A percentile compares a stretch with the other conserved stretches of the same genome.
Evolutionary conservation across 2,888 invertebrate species (phyloP).

Genomic region (Polydesmus complanatus): DNA sequence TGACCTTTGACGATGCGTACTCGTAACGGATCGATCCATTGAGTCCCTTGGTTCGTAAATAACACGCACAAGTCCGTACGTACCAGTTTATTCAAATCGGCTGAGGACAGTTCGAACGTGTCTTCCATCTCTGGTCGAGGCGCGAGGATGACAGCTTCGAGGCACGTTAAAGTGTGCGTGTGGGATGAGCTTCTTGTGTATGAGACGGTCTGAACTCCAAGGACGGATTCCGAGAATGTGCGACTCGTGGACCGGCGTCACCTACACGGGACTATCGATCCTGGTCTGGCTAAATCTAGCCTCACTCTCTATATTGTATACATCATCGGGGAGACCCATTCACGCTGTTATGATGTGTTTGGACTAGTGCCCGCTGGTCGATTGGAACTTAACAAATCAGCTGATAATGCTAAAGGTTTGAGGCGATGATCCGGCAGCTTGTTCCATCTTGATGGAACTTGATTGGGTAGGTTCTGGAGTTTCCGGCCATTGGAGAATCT

Average conservation of each 20-base stretch:
- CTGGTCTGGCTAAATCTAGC: slow-evolving; percentile 28
- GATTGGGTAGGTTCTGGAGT: neutral
- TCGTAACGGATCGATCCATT: slow-evolving; percentile 70
- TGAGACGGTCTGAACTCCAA: slow-evolving; percentile 49
- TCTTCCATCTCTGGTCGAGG: slow-evolving; percentile 63
- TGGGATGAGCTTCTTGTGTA: slow-evolving; percentile 23
- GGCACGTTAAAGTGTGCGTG: slow-evolving; percentile 16
- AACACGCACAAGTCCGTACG: slow-evolving; percentile 55
- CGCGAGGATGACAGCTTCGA: slow-evolving; percentile 43
- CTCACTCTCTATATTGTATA: slow-evolving; percentile 19
- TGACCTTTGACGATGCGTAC: slow-evolving; percentile 91
- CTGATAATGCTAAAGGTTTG: neutral
- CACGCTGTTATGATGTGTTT: no score
- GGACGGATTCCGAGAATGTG: slow-evolving; percentile 68
- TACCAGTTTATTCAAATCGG: slow-evolving; percentile 55
- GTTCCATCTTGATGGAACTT: neutral
- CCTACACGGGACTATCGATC: slow-evolving; percentile 31
- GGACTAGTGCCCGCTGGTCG: no score
- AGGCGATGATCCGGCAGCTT: neutral
- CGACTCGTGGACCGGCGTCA: slow-evolving; percentile 8
- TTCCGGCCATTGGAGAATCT: slow-evolving; percentile 45
- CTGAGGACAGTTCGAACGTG: slow-evolving; percentile 59
- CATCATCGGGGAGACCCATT: slow-evolving; percentile 17
- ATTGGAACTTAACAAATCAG: neutral
- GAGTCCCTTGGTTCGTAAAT: slow-evolving; percentile 36